Conservation (phyloP, 2,888 invertebrate species). For the Cynaeus angustus region DNA sequence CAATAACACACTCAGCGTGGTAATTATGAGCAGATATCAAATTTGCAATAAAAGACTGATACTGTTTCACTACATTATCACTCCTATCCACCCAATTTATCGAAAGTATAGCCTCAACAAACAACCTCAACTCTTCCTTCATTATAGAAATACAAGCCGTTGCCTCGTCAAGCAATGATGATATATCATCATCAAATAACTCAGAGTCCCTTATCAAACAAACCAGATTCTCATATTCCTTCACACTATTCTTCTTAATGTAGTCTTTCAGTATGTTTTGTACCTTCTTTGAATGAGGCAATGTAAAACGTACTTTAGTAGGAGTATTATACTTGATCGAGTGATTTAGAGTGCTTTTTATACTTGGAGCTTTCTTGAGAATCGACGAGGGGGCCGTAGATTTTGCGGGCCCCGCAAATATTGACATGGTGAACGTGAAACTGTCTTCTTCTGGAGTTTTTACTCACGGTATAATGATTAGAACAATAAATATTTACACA, state of each 20-base stretch:
- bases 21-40: slow-evolving; percentile 80
- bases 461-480: not conserved
- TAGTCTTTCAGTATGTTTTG: slow-evolving; percentile 71
- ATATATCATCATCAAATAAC: slow-evolving; percentile 75
- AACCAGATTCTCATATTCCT: slow-evolving; percentile 73
- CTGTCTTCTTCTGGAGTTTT: not conserved
- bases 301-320: slow-evolving; percentile 70
- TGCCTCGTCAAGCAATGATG: slow-evolving; percentile 74
- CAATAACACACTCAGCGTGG: slow-evolving; percentile 77
- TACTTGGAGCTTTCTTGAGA: slow-evolving; percentile 59
- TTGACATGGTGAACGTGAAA: slow-evolving; percentile 51
- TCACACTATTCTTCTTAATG: slow-evolving; percentile 67
- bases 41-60: slow-evolving; percentile 79
- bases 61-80: slow-evolving; percentile 73
- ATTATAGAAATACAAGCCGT: slow-evolving; percentile 76
- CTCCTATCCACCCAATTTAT: slow-evolving; percentile 76
- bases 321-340: slow-evolving; percentile 54
- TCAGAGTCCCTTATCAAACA: slow-evolving; percentile 72
- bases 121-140: slow-evolving; percentile 74
- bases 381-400: slow-evolving; percentile 59
- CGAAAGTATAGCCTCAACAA: slow-evolving; percentile 77
- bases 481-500: not conserved
- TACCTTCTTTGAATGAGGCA: slow-evolving; percentile 72
- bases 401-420: slow-evolving; percentile 47
- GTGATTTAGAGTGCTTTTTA: slow-evolving; percentile 48